phyloP scores from a whole-genome alignment of 1,140 invertebrate genomes.

The Odontomachus brunneus region DNA sequence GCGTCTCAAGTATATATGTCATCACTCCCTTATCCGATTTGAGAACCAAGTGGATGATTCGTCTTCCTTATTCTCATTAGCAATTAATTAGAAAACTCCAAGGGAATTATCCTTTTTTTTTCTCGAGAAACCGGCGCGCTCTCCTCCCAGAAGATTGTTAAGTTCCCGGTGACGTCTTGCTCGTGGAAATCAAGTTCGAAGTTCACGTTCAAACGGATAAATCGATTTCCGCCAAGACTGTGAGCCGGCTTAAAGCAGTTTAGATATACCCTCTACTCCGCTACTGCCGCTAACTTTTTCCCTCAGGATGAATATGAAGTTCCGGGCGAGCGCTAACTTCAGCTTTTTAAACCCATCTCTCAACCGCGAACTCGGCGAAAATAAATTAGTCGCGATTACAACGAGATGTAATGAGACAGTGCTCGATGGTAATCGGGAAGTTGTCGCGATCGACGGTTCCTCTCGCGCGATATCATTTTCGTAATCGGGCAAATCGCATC shows the following conservation, averaged over 20 bases:
- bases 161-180: not conserved
- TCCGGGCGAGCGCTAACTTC: slow-evolving; percentile 24
- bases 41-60: not conserved
- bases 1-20: not conserved
- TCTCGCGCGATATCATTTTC: not conserved
- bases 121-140: slow-evolving; percentile 1
- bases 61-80: not conserved
- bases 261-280: slow-evolving; percentile 39
- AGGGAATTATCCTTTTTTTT: slow-evolving; percentile 16
- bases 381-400: too few species aligned
- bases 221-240: slow-evolving; percentile 49
- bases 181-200: slow-evolving; percentile 37
- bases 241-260: slow-evolving; percentile 41
- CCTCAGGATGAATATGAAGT: slow-evolving; percentile 36
- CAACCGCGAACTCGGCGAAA: too few species aligned
- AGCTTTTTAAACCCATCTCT: too few species aligned
- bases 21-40: slow-evolving; percentile 5
- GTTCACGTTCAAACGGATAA: slow-evolving; percentile 53
- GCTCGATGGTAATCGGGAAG: too few species aligned
- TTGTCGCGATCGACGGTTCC: not conserved
- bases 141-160: slow-evolving; percentile 8
- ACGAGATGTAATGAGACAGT: too few species aligned
- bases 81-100: slow-evolving; percentile 18
- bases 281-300: slow-evolving; percentile 42
- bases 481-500: not conserved